Evolutionary conservation across 2,888 invertebrate species (phyloP).

Genomic region (Hartigia nigra): DNA sequence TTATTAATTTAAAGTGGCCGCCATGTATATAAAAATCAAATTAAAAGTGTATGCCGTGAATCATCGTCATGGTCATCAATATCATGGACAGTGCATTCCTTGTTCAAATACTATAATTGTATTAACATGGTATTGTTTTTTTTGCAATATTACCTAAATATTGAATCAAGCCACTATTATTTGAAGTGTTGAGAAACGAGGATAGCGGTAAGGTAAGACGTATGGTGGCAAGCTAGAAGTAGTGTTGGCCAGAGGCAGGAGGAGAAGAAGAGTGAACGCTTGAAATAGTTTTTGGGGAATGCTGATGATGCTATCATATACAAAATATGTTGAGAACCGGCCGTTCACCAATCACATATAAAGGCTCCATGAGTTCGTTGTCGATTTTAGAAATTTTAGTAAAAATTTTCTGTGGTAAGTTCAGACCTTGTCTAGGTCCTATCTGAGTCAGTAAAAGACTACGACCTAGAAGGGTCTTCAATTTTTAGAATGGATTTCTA

Average conservation of each 20-base stretch:
- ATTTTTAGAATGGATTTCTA: not conserved
- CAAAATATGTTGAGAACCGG: not conserved
- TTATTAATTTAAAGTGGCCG: too few relatives aligned
- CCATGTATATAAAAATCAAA: too few relatives aligned
- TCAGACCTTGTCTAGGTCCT: not conserved
- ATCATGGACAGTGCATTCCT: too few relatives aligned
- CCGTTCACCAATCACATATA: not conserved
- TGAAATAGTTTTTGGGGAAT: not conserved
- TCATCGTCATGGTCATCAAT: not conserved
- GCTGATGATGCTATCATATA: not conserved
- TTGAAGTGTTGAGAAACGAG: not conserved
- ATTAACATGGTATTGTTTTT: not conserved
- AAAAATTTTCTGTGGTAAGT: not conserved
- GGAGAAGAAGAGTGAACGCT: not conserved
- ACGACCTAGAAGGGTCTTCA: not conserved
- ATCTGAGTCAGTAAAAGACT: not conserved
- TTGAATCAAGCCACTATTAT: not conserved
- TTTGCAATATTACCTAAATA: not conserved
- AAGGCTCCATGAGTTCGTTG: not conserved
- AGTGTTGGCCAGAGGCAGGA: not conserved
- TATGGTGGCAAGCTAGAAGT: not conserved
- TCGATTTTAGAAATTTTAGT: not conserved
- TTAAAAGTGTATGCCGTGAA: too few relatives aligned
- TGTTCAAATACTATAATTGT: not conserved
- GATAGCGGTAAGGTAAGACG: not conserved